A percentile compares a stretch with the other conserved stretches of the same genome.
These are phyloP conservation scores for Callinectes sapidus DNA, from an alignment of 2,888 invertebrate genomes.

Conservation along the genomic window DNA sequence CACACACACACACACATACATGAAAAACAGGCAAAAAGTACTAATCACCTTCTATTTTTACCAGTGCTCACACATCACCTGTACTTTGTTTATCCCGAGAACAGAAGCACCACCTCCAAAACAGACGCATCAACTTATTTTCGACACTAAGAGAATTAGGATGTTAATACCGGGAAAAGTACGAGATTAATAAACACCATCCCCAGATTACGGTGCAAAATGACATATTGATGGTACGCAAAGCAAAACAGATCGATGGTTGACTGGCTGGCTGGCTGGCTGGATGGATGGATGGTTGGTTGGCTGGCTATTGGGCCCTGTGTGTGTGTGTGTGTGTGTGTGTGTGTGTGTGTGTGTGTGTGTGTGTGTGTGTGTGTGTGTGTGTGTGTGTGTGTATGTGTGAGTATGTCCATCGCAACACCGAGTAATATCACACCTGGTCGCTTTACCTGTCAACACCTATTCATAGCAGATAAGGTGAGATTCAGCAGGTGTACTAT, in stretches of 20 bases:
- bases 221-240: not conserved
- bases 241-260: not conserved
- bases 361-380: not conserved
- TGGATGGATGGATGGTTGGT: too few species aligned
- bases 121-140: not conserved
- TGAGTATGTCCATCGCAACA: not conserved
- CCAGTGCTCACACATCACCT: not conserved
- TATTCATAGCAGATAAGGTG: not conserved
- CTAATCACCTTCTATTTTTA: not conserved
- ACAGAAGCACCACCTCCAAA: not conserved
- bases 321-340: too few species aligned
- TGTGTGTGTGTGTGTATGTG: too few species aligned
- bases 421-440: not conserved
- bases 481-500: too few species aligned
- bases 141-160: not conserved
- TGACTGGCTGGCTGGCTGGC: not conserved
- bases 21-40: not conserved
- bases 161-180: not conserved
- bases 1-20: not conserved
- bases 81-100: not conserved
- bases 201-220: not conserved
- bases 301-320: not conserved
- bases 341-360: too few species aligned
- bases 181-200: slow-evolving; percentile 11
- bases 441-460: not conserved